Conservation (phyloP, 2,797 vertebrate genomes). For the Cyprinodon diabolis region DNA sequence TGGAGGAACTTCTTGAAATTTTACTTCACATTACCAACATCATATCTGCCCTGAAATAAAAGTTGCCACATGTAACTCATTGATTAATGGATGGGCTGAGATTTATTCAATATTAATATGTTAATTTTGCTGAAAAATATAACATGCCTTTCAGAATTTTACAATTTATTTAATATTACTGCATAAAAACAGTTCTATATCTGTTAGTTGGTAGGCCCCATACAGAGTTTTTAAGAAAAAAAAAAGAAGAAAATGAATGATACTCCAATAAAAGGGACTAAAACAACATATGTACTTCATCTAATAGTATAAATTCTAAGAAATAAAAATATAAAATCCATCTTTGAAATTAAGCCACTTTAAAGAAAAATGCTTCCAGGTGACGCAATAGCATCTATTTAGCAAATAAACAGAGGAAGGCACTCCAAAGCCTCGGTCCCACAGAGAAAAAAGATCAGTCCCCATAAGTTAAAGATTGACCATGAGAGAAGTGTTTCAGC, state of each 20-base stretch:
- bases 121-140: too few relatives aligned
- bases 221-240: too few relatives aligned
- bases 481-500: neutral
- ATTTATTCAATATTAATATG: too few relatives aligned
- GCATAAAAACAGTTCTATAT: too few relatives aligned
- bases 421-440: neutral
- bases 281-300: too few relatives aligned
- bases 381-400: neutral
- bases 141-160: too few relatives aligned
- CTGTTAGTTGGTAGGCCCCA: too few relatives aligned
- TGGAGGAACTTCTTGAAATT: neutral
- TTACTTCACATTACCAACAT: neutral
- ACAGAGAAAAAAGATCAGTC: neutral
- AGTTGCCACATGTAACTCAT: neutral
- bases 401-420: neutral
- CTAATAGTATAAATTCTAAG: too few relatives aligned
- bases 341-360: neutral
- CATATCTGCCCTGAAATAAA: neutral
- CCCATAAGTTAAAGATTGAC: neutral
- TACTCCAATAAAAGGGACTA: too few relatives aligned
- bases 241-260: too few relatives aligned
- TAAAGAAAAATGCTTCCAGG: neutral
- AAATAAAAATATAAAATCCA: neutral
- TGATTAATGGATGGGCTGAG: too few relatives aligned
- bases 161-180: too few relatives aligned